A percentile compares a stretch with the other conserved stretches of the same genome.
phyloP scores from a whole-genome alignment of 2,113 vertebrate genomes.

The Bubalus kerabau region DNA sequence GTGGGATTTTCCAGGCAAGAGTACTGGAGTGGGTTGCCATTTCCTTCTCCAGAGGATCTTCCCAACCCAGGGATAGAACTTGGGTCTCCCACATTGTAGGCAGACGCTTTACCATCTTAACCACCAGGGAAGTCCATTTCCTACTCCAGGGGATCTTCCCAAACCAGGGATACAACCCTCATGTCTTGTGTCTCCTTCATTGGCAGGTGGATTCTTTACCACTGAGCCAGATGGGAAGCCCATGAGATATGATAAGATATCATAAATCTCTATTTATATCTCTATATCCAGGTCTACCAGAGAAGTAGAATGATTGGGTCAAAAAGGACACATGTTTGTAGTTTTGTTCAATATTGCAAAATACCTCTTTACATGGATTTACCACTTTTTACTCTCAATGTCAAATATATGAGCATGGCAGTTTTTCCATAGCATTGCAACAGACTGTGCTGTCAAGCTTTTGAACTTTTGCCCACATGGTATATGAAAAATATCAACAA shows the following conservation, averaged over 20 bases:
- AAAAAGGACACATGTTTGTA: neutral
- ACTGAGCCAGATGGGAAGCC: neutral
- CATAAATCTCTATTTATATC: neutral
- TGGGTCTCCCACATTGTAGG: neutral
- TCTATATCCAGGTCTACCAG: neutral
- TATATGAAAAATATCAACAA: neutral
- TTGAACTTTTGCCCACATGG: constrained; percentile 7
- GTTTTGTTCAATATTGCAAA: neutral
- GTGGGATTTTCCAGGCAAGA: neutral
- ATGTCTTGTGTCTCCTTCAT: neutral
- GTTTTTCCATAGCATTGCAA: neutral
- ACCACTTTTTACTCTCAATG: neutral
- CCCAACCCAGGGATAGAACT: neutral
- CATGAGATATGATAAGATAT: neutral
- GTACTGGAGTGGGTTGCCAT: neutral
- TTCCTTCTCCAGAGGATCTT: neutral
- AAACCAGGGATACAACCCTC: neutral
- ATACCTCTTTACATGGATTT: neutral
- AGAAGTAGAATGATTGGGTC: neutral
- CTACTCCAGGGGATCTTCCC: neutral
- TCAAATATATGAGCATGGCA: neutral
- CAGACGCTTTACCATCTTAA: neutral
- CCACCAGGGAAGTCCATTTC: neutral
- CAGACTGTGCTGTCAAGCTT: neutral
- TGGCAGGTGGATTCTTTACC: neutral